Evolutionary conservation across 2,113 vertebrate genomes (phyloP).

Genomic region (Mesitornis unicolor): DNA sequence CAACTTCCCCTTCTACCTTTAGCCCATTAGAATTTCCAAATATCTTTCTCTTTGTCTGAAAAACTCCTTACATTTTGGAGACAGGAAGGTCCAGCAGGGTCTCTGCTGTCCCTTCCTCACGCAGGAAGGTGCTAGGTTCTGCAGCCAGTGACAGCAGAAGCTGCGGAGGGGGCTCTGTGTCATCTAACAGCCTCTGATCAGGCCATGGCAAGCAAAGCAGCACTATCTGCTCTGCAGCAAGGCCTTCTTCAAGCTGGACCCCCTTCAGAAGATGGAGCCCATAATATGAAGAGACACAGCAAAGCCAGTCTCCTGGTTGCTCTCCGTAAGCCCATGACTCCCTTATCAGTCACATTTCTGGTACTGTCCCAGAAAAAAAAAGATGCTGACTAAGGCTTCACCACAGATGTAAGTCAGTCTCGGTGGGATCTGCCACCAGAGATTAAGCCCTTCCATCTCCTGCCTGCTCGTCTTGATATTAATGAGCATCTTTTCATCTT

Average conservation of each 20-base stretch:
- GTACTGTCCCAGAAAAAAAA: neutral
- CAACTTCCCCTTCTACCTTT: neutral
- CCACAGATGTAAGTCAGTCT: neutral
- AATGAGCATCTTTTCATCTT: neutral
- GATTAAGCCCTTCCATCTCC: neutral
- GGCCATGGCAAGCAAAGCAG: neutral
- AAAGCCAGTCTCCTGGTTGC: neutral
- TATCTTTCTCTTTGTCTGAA: neutral
- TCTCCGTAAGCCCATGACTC: neutral
- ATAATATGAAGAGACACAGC: neutral
- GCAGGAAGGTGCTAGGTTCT: rapidly evolving
- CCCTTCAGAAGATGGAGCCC: neutral
- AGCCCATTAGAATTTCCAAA: neutral
- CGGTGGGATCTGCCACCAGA: neutral
- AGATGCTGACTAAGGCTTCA: neutral
- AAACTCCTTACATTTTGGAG: neutral
- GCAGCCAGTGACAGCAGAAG: rapidly evolving
- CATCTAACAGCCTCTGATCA: neutral
- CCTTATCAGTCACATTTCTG: too few species aligned
- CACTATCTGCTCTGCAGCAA: neutral
- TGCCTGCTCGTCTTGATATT: neutral
- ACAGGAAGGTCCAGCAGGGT: rapidly evolving
- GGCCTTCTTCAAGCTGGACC: neutral
- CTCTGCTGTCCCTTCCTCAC: neutral
- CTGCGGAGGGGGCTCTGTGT: neutral